Percentiles rank a stretch among this genome's conserved stretches.
Conservation (phyloP, 2,888 invertebrate genomes). For the Cephus pulcher region DNA sequence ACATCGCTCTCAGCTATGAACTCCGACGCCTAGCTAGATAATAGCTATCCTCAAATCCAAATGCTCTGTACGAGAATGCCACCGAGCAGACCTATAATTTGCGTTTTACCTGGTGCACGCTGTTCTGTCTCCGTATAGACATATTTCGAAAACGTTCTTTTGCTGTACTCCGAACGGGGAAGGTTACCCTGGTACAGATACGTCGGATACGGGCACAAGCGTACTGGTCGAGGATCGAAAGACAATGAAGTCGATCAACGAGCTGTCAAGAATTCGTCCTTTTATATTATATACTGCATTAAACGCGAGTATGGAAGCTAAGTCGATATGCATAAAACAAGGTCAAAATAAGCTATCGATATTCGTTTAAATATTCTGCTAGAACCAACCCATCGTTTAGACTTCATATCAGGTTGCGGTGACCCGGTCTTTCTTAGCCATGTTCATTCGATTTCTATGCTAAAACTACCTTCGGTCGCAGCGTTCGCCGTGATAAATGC, state of each 20-base stretch:
- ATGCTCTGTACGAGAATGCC: slow-evolving; percentile 2
- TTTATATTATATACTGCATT: neutral
- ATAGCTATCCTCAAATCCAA: slow-evolving; percentile 7
- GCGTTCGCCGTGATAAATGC: neutral
- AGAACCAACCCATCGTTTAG: neutral
- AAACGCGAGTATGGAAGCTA: neutral
- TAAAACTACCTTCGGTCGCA: neutral
- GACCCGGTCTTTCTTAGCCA: no score
- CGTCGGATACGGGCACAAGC: neutral
- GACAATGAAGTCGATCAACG: neutral
- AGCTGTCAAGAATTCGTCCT: neutral
- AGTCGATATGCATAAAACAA: neutral
- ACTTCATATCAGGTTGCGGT: neutral
- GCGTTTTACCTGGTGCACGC: slow-evolving; percentile 2
- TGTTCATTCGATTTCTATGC: neutral
- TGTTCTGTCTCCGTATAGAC: neutral
- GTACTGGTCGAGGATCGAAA: neutral
- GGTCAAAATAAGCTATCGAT: neutral
- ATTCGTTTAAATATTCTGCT: neutral
- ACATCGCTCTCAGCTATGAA: slow-evolving; percentile 16
- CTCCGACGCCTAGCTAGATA: slow-evolving; percentile 2
- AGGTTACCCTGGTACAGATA: neutral
- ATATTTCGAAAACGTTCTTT: neutral
- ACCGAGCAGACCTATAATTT: slow-evolving; percentile 2
- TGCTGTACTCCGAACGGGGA: neutral